Percentiles rank a stretch among this genome's conserved stretches.
These are phyloP conservation scores for Ormia ochracea DNA, from an alignment of 2,888 invertebrate species.

Conservation along the genomic window DNA sequence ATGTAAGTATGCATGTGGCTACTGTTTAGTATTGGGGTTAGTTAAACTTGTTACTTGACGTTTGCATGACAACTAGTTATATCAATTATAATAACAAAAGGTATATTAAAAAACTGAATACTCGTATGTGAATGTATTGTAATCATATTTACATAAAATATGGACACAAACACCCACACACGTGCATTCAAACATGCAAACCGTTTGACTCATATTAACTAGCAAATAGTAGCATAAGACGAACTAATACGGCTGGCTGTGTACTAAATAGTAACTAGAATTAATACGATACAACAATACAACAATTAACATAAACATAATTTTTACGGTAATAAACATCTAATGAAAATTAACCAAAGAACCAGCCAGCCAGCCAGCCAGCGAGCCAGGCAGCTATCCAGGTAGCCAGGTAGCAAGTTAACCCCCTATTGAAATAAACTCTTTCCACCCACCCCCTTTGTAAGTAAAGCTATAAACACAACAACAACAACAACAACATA, in stretches of 20 bases:
- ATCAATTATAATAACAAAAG: slow-evolving; percentile 75
- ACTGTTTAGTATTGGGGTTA: slow-evolving; percentile 57
- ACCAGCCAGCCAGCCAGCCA: slow-evolving; percentile 3
- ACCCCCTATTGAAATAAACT: background rate
- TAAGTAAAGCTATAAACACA: background rate
- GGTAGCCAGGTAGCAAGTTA: background rate
- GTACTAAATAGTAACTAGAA: slow-evolving; percentile 11
- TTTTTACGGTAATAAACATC: slow-evolving; percentile 64
- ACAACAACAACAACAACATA: slow-evolving; percentile 13
- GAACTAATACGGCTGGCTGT: slow-evolving; percentile 47
- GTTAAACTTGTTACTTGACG: slow-evolving; percentile 61
- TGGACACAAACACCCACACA: slow-evolving; percentile 29
- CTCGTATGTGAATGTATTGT: slow-evolving; percentile 35
- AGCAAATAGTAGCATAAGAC: slow-evolving; percentile 16
- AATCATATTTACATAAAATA: slow-evolving; percentile 55
- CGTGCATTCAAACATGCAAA: slow-evolving; percentile 18
- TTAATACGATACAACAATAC: slow-evolving; percentile 63
- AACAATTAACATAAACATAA: slow-evolving; percentile 74
- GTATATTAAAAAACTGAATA: slow-evolving; percentile 63
- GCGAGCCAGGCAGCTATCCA: slow-evolving; percentile 33
- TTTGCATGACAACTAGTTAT: slow-evolving; percentile 73
- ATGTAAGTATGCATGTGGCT: slow-evolving; percentile 6
- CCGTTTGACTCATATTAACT: slow-evolving; percentile 46
- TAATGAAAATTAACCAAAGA: slow-evolving; percentile 60
- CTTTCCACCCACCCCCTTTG: background rate